Conservation (phyloP, 2,888 invertebrate genomes). For the Calameuta pallipes region DNA sequence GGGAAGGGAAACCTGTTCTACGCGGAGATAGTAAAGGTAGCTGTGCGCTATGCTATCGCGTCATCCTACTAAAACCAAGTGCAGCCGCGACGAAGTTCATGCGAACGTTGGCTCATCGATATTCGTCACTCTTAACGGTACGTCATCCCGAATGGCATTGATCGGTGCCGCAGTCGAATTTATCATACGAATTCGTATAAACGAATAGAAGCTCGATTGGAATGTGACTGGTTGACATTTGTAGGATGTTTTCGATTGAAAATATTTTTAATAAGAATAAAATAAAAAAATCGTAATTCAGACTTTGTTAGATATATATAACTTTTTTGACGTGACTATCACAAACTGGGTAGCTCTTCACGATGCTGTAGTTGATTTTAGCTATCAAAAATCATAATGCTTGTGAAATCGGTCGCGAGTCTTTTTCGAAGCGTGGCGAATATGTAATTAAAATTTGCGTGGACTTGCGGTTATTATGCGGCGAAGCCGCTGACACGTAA, state of each 20-base stretch:
- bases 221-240: not conserved
- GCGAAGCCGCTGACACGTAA: slow-evolving; percentile 51
- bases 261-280: not conserved
- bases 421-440: slow-evolving; percentile 22
- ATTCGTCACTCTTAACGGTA: not conserved
- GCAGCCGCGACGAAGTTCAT: not conserved
- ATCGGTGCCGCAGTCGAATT: not conserved
- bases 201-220: not conserved
- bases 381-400: not conserved
- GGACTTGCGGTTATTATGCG: slow-evolving; percentile 51
- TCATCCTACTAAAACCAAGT: not conserved
- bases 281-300: not conserved
- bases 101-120: not conserved
- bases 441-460: slow-evolving; percentile 52
- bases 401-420: not conserved
- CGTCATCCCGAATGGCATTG: not conserved
- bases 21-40: not conserved
- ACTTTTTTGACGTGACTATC: not conserved
- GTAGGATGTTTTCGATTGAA: not conserved
- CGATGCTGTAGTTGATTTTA: not conserved
- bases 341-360: not conserved
- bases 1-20: not conserved
- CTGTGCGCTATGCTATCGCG: not conserved
- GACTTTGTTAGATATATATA: not conserved
- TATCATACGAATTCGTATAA: not conserved